Conservation (phyloP, 2,797 vertebrate species). For the Diglossa cyanea region DNA sequence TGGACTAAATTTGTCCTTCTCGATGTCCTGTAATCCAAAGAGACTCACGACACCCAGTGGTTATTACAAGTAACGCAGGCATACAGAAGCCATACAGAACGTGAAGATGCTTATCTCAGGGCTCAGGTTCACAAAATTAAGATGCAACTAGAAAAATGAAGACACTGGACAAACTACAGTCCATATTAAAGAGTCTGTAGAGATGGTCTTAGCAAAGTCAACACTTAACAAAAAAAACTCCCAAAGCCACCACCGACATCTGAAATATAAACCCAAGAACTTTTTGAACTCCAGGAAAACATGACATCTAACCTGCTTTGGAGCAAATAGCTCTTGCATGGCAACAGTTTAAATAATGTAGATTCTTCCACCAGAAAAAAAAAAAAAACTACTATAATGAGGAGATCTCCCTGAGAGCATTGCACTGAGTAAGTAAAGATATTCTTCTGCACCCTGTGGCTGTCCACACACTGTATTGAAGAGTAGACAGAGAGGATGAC, state of each 20-base stretch:
- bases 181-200: not conserved
- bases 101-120: not conserved
- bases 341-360: not conserved
- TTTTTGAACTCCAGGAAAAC: not conserved
- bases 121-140: not conserved
- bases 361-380: not conserved
- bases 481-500: not conserved
- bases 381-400: not conserved
- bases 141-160: not conserved
- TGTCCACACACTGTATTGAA: not conserved
- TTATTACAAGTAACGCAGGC: not conserved
- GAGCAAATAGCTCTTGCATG: not conserved
- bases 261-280: not conserved
- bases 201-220: not conserved
- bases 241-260: not conserved
- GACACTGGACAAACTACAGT: not conserved
- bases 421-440: not conserved
- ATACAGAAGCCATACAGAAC: not conserved
- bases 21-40: not conserved
- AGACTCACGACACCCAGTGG: slow-evolving; percentile 58
- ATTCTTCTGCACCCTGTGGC: not conserved
- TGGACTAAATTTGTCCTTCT: not conserved
- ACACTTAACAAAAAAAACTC: accelerated
- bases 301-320: not conserved
- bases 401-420: not conserved